phyloP scores from a whole-genome alignment of 2,797 vertebrate species.

The Enteromius anoplus region DNA sequence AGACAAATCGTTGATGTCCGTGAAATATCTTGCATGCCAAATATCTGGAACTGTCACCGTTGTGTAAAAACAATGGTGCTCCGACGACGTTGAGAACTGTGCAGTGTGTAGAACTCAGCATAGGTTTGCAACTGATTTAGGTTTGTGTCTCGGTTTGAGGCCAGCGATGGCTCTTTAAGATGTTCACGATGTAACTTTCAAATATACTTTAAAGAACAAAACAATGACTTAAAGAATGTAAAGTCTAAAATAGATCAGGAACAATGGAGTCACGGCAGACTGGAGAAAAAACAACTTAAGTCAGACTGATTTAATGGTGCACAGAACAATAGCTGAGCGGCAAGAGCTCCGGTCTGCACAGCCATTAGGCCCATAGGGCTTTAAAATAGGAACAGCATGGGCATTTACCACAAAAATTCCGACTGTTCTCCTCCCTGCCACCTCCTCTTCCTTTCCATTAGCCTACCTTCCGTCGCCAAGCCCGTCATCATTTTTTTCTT shows the following conservation, averaged over 20 bases:
- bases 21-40: neutral
- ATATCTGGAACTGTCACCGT: neutral
- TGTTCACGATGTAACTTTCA: neutral
- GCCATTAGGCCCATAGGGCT: conserved; percentile 21
- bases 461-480: conserved; percentile 42
- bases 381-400: conserved; percentile 49
- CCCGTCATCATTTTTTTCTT: conserved; percentile 39
- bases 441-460: conserved; percentile 47
- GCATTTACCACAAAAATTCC: conserved; percentile 45
- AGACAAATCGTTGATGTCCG: neutral
- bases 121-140: neutral
- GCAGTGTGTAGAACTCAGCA: neutral
- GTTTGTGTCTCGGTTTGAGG: neutral
- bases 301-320: conserved; percentile 6
- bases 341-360: neutral
- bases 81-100: neutral
- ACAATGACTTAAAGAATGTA: neutral
- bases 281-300: conserved; percentile 1
- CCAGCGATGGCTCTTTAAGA: neutral
- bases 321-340: conserved; percentile 11
- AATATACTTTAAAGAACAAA: neutral
- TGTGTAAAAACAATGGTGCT: neutral
- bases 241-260: conserved; percentile 7
- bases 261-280: neutral
- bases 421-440: conserved; percentile 32